Conservation (phyloP, 2,113 vertebrate genomes). For the Trachemys scripta region DNA sequence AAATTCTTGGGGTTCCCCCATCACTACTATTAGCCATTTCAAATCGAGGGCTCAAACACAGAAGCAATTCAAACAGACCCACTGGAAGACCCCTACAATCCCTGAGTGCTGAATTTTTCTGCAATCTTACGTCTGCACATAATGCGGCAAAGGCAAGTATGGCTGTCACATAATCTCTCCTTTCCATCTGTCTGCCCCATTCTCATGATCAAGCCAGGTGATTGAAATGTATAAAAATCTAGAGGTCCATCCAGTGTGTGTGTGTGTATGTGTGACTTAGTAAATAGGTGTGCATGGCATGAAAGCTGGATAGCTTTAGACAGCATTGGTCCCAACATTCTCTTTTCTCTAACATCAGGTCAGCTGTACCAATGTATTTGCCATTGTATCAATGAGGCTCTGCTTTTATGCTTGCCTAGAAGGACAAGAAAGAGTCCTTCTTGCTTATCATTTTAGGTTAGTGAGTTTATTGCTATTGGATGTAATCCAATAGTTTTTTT, state of each 20-base stretch:
- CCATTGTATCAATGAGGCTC: not conserved
- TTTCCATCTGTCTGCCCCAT: not conserved
- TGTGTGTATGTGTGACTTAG: rapidly evolving
- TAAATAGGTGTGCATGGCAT: rapidly evolving
- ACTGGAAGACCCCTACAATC: not conserved
- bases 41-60: rapidly evolving
- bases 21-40: not conserved
- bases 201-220: not conserved
- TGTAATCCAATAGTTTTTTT: constrained; percentile 30
- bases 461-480: constrained; percentile 58
- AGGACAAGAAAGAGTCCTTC: not conserved
- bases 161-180: not conserved
- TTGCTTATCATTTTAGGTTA: constrained; percentile 14
- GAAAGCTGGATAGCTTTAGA: rapidly evolving
- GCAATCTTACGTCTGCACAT: not conserved
- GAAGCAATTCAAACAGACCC: not conserved
- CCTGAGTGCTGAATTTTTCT: not conserved
- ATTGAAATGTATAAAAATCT: rapidly evolving
- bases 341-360: not conserved
- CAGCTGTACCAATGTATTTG: not conserved
- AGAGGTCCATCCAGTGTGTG: not conserved
- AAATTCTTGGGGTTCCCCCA: not conserved
- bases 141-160: not conserved
- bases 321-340: rapidly evolving
- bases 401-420: not conserved